A percentile compares a stretch with the other conserved stretches of the same genome.
Conservation (phyloP, 2,888 invertebrate genomes). For the Lapara coniferarum region DNA sequence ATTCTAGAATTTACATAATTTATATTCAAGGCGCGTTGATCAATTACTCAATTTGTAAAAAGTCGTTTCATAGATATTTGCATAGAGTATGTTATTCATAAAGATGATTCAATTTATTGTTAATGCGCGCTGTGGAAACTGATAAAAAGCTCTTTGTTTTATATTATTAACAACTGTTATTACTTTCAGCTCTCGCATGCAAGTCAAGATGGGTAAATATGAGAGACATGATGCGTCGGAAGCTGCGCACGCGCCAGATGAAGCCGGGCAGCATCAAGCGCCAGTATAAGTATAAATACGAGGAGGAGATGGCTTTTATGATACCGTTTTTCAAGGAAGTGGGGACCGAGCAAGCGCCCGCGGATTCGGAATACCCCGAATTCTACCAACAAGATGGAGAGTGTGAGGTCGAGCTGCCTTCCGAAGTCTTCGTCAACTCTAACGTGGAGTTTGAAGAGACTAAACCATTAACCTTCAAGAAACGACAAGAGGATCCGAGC, state of each 20-base stretch:
- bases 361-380: conserved; percentile 54
- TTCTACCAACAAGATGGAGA: conserved; percentile 54
- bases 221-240: conserved; percentile 71
- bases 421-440: conserved; percentile 53
- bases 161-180: background rate
- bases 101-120: too few relatives aligned
- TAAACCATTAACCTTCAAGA: conserved; percentile 51
- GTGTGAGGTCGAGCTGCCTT: conserved; percentile 53
- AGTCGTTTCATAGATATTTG: too few relatives aligned
- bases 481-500: conserved; percentile 41
- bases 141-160: too few relatives aligned
- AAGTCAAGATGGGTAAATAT: conserved; percentile 75
- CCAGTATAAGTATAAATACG: conserved; percentile 70
- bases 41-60: too few relatives aligned
- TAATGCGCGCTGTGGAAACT: too few relatives aligned
- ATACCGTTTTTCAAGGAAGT: conserved; percentile 64
- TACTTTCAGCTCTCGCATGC: conserved; percentile 61
- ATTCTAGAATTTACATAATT: too few relatives aligned
- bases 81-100: too few relatives aligned
- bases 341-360: conserved; percentile 23
- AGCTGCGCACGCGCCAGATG: conserved; percentile 58
- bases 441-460: conserved; percentile 50
- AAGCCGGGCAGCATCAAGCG: conserved; percentile 42
- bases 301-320: conserved; percentile 67
- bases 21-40: too few relatives aligned